phyloP scores from a whole-genome alignment of 2,888 invertebrate species.

The Drosophila fulvimacula region DNA sequence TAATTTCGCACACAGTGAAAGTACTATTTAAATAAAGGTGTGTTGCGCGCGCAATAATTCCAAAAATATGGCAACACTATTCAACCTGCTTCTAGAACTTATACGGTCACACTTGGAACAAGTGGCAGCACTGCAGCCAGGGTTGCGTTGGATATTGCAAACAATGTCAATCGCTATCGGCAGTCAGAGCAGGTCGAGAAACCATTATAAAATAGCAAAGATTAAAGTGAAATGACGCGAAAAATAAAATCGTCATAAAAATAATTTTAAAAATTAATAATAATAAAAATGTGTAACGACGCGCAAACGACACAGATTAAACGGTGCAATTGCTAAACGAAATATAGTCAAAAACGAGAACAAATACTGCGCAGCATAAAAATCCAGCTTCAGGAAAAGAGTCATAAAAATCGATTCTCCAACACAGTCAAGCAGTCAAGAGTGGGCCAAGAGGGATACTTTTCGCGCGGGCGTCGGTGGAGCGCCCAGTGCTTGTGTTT shows the following conservation, averaged over 20 bases:
- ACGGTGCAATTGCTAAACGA: conserved; percentile 42
- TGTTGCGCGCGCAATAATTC: not conserved
- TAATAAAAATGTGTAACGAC: conserved; percentile 38
- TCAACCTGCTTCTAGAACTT: accelerated
- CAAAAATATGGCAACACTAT: conserved; percentile 16
- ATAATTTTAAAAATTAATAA: conserved; percentile 27
- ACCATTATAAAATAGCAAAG: conserved; percentile 70
- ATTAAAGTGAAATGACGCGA: conserved; percentile 71
- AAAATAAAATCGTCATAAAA: conserved; percentile 42
- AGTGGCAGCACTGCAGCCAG: conserved; percentile 26
- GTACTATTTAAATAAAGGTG: not conserved
- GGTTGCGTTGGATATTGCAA: conserved; percentile 26
- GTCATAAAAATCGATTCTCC: conserved; percentile 82
- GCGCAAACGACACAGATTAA: conserved; percentile 46
- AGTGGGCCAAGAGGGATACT: conserved; percentile 46
- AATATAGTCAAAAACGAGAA: conserved; percentile 19
- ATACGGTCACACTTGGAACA: conserved; percentile 24
- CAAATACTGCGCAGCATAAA: conserved; percentile 34
- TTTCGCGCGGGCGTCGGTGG: conserved; percentile 74
- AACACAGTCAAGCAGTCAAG: conserved; percentile 47
- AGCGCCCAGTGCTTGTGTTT: conserved; percentile 49
- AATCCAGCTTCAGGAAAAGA: conserved; percentile 56
- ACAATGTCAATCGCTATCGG: conserved; percentile 46
- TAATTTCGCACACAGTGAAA: not conserved
- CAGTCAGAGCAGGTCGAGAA: conserved; percentile 66